phyloP scores from a whole-genome alignment of 2,113 vertebrate species.

The Macrotus californicus region DNA sequence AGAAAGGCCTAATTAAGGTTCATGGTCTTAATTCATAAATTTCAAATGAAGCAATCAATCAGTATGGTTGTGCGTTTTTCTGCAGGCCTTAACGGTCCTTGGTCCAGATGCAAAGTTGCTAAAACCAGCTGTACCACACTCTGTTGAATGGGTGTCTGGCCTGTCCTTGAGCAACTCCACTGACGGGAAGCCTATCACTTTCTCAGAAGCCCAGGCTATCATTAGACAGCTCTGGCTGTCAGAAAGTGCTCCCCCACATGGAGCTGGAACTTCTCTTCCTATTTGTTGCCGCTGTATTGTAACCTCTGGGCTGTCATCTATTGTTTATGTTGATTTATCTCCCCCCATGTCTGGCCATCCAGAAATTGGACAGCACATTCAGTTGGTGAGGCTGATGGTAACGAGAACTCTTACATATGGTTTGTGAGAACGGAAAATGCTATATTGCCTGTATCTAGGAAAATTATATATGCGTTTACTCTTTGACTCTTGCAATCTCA shows the following conservation, averaged over 20 bases:
- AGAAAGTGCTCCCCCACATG: not conserved
- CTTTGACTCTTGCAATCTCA: not conserved
- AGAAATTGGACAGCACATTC: not conserved
- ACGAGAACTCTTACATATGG: not conserved
- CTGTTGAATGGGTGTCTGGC: not conserved
- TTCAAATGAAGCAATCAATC: not conserved
- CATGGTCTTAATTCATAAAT: not conserved
- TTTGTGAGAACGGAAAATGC: not conserved
- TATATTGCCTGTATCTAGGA: not conserved
- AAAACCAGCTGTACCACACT: not conserved
- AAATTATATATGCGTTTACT: not conserved
- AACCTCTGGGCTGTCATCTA: not conserved
- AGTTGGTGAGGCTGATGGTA: not conserved
- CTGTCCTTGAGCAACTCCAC: not conserved
- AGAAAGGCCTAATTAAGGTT: not conserved
- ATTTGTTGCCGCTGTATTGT: not conserved
- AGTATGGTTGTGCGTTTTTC: not conserved
- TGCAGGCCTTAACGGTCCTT: not conserved
- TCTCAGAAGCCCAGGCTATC: not conserved
- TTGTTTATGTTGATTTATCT: not conserved
- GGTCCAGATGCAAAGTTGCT: not conserved
- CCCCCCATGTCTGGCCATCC: not conserved
- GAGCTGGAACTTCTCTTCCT: not conserved
- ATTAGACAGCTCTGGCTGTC: not conserved
- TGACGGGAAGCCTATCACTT: not conserved